Percentiles rank a stretch among this genome's conserved stretches.
Conservation (phyloP, 2,797 vertebrate species). For the Channa striata region DNA sequence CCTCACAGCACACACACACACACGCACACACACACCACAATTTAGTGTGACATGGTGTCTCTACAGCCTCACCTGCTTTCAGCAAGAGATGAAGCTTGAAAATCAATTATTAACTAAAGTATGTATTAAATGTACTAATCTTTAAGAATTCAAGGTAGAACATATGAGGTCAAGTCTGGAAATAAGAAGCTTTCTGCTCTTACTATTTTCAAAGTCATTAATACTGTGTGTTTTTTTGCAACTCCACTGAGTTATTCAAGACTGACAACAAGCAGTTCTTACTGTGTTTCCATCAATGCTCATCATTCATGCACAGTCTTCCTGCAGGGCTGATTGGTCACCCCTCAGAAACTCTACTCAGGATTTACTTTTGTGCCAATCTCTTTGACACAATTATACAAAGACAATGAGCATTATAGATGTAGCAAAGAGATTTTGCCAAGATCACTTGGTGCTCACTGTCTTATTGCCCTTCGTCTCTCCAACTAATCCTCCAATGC, state of each 20-base stretch:
- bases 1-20: background rate
- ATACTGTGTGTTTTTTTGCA: background rate
- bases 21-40: background rate
- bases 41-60: conserved; percentile 4
- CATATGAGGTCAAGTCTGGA: conserved; percentile 2
- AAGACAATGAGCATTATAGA: conserved; percentile 23
- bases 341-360: conserved; percentile 8
- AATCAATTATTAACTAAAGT: conserved; percentile 13
- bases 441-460: conserved; percentile 16
- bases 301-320: background rate
- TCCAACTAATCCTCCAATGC: conserved; percentile 25
- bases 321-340: background rate
- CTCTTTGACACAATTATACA: conserved; percentile 4
- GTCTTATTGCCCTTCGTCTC: conserved; percentile 19
- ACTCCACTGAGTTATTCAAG: conserved; percentile 6
- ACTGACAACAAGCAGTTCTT: conserved; percentile 6
- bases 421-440: conserved; percentile 32
- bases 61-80: background rate
- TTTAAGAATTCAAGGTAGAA: conserved; percentile 3
- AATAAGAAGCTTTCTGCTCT: background rate
- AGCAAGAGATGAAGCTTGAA: background rate
- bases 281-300: background rate
- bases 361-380: conserved; percentile 3
- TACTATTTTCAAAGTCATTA: conserved; percentile 5
- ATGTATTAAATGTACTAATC: background rate